These are phyloP conservation scores for Aegithalos caudatus DNA, from an alignment of 2,113 vertebrate species.

Conservation along the genomic window DNA sequence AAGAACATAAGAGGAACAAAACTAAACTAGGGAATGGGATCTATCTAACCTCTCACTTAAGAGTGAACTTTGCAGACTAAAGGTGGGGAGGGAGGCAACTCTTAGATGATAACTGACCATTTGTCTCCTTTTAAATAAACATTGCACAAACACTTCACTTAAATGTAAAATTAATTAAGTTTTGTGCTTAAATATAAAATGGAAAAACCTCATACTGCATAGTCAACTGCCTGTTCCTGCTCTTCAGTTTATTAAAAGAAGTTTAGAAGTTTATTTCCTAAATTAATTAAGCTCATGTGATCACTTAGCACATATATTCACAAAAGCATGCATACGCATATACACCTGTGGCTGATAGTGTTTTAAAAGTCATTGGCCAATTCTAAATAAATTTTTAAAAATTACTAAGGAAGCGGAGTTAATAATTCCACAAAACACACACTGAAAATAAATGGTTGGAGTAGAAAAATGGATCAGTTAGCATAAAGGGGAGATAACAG, in stretches of 20 bases:
- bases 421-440: background rate
- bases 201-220: background rate
- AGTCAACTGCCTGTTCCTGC: background rate
- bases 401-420: background rate
- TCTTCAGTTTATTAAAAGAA: background rate
- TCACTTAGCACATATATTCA: background rate
- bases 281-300: background rate
- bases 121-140: background rate
- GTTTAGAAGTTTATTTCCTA: background rate
- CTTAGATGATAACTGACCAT: background rate
- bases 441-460: background rate
- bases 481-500: background rate
- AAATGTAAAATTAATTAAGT: background rate
- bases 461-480: background rate
- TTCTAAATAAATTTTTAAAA: background rate
- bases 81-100: background rate
- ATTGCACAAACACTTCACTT: background rate
- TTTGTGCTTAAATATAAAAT: background rate
- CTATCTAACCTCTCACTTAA: background rate
- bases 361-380: background rate
- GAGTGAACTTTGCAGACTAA: background rate
- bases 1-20: background rate
- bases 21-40: background rate
- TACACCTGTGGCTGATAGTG: background rate
- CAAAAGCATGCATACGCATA: background rate